Base-by-base conservation (phyloP, 2,888 invertebrate genomes). In the Papilio gigon region DNA sequence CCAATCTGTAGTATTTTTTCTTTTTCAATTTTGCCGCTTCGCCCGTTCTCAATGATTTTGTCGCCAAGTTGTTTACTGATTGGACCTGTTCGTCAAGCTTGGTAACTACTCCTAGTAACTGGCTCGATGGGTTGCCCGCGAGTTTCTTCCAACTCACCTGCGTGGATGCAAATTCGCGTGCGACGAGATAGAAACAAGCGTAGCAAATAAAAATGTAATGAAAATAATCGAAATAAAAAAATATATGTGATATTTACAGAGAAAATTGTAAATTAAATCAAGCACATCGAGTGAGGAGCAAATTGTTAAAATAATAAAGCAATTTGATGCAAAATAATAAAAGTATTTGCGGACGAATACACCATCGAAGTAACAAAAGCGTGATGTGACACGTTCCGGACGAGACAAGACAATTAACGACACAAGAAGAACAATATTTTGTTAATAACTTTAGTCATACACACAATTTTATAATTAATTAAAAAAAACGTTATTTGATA, bases 1-100 rank as follows among this genome's bases (percentile, higher is more conserved):
- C 94, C 65, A 97, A 89, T 73, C 96, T 93, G 82, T 97, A 97
- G 71, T 97, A 93, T 78, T 95, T 94, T 78, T 95, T 93, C 72
- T 96, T 92, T 47, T 94, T 91, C 17, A 91, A 87, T 80, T 94
- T 94, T 2, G 94, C 92, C 71, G 94, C 94, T 70, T 95, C 95
- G 17, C 91, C 84, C 76, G 89, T 84, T 65, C 92, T 92, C 70
- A 87, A 81, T 1, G 84, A 79, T 76, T 89, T 92, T 79, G 84
- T 84, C 77, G 84, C 78, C 85, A 87, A 79, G 69, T 84, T 75
- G 84, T 80, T 70, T 85, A 89, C 84, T 83, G 92, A 85, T 74
- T 86, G 87, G 68, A 89, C 91, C 93, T 92, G 90, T 93, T 93
- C 94, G 85, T 93, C 93, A 90, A 93, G 88, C 85, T 93, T 93